Conservation (phyloP, 2,797 vertebrate genomes). For the Hydrophis major region DNA sequence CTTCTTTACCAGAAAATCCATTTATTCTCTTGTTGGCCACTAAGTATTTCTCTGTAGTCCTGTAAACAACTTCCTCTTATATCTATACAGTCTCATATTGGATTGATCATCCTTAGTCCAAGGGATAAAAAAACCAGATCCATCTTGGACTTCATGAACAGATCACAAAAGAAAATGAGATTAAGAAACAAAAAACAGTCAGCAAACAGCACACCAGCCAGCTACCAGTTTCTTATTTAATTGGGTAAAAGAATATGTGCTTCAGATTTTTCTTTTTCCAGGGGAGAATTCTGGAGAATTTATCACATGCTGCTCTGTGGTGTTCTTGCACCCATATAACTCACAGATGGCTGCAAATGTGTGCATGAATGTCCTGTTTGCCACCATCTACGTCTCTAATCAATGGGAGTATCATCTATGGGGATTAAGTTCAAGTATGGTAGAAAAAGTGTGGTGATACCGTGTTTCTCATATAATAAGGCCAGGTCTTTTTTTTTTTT, state of each 20-base stretch:
- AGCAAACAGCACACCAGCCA: not conserved
- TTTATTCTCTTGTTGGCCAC: not conserved
- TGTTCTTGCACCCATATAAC: not conserved
- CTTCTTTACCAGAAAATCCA: not conserved
- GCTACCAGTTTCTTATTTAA: not conserved
- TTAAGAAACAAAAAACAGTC: not conserved
- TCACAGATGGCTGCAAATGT: not conserved
- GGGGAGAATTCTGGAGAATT: not conserved
- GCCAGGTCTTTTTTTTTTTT: no score
- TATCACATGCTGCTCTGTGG: not conserved
- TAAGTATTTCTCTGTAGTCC: not conserved
- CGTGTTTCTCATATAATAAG: no score
- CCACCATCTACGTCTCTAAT: not conserved
- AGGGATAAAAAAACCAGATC: not conserved
- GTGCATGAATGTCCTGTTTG: not conserved
- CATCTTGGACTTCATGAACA: not conserved
- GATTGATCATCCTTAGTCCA: not conserved
- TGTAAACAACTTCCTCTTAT: not conserved
- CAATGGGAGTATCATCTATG: not conserved
- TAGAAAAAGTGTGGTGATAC: not conserved
- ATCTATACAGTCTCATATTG: not conserved
- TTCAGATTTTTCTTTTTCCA: not conserved
- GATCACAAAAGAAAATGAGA: not conserved
- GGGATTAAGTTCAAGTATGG: not conserved
- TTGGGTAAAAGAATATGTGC: not conserved